Percentiles rank a stretch among this genome's conserved stretches.
phyloP scores from a whole-genome alignment of 2,888 invertebrate species.

The Steinernema scapterisci region DNA sequence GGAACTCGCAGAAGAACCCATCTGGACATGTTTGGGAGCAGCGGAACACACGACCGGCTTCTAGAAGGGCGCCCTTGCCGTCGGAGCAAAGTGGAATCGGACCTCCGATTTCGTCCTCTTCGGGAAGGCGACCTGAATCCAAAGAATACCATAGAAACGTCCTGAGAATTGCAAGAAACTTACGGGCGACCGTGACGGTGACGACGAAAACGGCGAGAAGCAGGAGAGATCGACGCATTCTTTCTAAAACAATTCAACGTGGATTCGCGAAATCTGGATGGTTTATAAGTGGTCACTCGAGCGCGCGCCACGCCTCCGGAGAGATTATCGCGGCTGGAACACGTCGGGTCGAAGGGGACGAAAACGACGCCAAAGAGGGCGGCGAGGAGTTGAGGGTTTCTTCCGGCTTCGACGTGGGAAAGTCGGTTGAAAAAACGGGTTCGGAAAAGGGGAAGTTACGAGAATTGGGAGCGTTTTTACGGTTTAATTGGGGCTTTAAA shows the following conservation, averaged over 20 bases:
- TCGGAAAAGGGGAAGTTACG: neutral
- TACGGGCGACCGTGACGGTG: neutral
- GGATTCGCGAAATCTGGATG: slow-evolving; percentile 23
- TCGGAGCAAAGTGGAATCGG: slow-evolving; percentile 33
- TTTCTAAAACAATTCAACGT: neutral
- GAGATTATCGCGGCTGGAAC: slow-evolving; percentile 26
- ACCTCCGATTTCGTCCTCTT: slow-evolving; percentile 24
- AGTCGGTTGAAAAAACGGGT: slow-evolving; percentile 22
- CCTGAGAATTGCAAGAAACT: neutral
- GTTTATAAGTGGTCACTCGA: slow-evolving; percentile 10
- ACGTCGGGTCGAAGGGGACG: slow-evolving; percentile 13
- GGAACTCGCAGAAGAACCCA: slow-evolving; percentile 33
- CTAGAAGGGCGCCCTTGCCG: slow-evolving; percentile 36
- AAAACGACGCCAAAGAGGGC: neutral
- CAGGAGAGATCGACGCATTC: neutral
- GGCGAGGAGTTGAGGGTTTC: neutral
- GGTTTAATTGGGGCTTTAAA: no score
- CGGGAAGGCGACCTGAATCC: slow-evolving; percentile 26
- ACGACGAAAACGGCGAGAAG: slow-evolving; percentile 10
- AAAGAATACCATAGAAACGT: neutral
- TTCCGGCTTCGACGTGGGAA: slow-evolving; percentile 18
- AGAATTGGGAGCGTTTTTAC: neutral
- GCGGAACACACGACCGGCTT: slow-evolving; percentile 35
- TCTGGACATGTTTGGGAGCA: slow-evolving; percentile 34
- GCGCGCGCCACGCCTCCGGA: slow-evolving; percentile 12